Percentiles rank a stretch among this genome's conserved stretches.
These are phyloP conservation scores for Leucophenga montana DNA, from an alignment of 2,888 invertebrate species.

Conservation along the genomic window DNA sequence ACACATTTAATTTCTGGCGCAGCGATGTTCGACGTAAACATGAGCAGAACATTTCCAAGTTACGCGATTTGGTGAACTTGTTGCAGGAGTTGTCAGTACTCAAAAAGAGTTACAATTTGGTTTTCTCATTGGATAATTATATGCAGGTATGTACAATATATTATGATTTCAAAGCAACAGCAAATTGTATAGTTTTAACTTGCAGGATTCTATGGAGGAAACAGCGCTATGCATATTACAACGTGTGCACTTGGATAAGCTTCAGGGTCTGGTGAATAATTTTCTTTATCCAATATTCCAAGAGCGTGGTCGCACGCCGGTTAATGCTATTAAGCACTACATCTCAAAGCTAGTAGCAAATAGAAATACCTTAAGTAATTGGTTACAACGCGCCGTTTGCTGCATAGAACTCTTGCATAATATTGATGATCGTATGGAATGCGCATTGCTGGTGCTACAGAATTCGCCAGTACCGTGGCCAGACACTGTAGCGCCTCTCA, in stretches of 20 bases:
- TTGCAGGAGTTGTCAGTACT: conserved; percentile 69
- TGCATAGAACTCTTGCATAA: conserved; percentile 70
- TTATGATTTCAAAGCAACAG: not conserved
- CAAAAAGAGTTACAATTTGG: conserved; percentile 69
- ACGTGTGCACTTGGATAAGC: conserved; percentile 68
- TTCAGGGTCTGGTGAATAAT: conserved; percentile 68
- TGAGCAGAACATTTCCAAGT: conserved; percentile 66
- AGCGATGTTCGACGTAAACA: conserved; percentile 70
- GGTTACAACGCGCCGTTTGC: conserved; percentile 69
- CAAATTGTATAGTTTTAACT: not conserved
- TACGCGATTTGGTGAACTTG: conserved; percentile 66
- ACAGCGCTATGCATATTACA: conserved; percentile 70
- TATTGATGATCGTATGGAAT: conserved; percentile 70
- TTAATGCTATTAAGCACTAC: conserved; percentile 67
- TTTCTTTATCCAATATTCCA: conserved; percentile 72
- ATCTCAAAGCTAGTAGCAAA: conserved; percentile 67
- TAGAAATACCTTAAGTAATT: conserved; percentile 64
- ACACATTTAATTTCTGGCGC: conserved; percentile 11
- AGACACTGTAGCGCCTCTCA: conserved; percentile 61
- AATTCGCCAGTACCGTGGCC: conserved; percentile 72
- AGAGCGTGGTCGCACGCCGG: conserved; percentile 67
- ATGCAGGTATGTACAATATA: conserved; percentile 48
- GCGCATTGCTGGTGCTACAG: conserved; percentile 68
- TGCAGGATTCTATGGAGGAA: conserved; percentile 68
- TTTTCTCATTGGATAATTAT: conserved; percentile 71